Evolutionary conservation across 1,140 invertebrate species (phyloP).

Genomic region (Pseudomyrmex gracilis): DNA sequence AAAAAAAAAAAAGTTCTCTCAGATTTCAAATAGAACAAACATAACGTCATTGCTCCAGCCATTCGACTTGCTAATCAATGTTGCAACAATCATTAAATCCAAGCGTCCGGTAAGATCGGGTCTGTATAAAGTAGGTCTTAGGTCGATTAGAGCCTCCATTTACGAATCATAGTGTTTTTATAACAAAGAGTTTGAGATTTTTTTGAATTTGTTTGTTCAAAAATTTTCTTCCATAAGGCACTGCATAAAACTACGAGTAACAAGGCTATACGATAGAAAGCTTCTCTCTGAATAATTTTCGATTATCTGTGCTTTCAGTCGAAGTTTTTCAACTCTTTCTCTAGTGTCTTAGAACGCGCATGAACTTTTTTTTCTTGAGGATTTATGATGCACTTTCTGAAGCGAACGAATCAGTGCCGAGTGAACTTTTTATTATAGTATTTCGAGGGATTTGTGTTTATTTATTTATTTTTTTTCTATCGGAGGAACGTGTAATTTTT

Average conservation of each 20-base stretch:
- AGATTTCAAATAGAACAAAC: no score
- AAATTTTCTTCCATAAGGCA: conserved; percentile 47
- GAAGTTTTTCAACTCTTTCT: neutral
- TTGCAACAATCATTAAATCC: conserved; percentile 58
- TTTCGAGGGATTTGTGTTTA: conserved; percentile 10
- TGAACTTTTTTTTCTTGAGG: conserved; percentile 13
- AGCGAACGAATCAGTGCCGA: neutral
- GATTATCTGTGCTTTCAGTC: neutral
- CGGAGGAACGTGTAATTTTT: neutral
- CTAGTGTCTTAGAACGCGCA: conserved; percentile 30
- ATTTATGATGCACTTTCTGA: conserved; percentile 8
- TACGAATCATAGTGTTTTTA: conserved; percentile 33
- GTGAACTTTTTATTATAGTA: neutral
- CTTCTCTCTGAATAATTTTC: conserved; percentile 2
- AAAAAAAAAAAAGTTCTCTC: no score
- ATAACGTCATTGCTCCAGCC: conserved; percentile 36
- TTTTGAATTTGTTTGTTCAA: neutral
- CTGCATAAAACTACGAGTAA: conserved; percentile 29
- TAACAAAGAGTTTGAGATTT: no score
- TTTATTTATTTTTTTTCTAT: neutral
- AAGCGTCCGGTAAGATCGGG: conserved; percentile 69
- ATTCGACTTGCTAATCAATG: conserved; percentile 50
- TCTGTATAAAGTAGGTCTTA: conserved; percentile 64
- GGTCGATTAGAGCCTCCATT: neutral
- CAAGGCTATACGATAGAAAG: conserved; percentile 43